Evolutionary conservation across 2,797 vertebrate genomes (phyloP).

Genomic region (Poecile montanus): DNA sequence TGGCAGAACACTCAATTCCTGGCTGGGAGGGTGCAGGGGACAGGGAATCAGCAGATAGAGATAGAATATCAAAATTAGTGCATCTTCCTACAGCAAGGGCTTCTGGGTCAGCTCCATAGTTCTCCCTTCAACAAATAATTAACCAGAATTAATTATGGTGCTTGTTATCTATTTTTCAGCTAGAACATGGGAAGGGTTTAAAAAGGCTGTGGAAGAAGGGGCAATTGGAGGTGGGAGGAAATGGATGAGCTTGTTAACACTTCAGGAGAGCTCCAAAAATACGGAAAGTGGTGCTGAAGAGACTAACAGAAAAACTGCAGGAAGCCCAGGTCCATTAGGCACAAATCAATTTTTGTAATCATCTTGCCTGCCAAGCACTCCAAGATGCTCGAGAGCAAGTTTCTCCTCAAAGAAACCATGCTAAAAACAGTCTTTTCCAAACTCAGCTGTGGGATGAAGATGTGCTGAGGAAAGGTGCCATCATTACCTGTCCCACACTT

Average conservation of each 20-base stretch:
- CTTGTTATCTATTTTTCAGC: neutral
- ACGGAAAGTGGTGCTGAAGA: neutral
- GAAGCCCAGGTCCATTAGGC: slow-evolving; percentile 40
- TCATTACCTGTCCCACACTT: neutral
- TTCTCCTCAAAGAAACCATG: slow-evolving; percentile 19
- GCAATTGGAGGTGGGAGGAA: neutral
- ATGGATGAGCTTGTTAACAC: neutral
- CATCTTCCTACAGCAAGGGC: neutral
- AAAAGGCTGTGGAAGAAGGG: neutral
- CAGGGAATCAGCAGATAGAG: neutral
- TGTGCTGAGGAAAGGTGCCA: neutral
- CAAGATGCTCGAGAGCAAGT: neutral
- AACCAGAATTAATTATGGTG: neutral
- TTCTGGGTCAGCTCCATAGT: neutral
- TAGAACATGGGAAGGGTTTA: neutral
- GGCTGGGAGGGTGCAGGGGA: neutral
- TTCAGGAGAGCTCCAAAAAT: slow-evolving; percentile 22
- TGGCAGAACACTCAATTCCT: neutral
- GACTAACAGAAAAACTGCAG: neutral
- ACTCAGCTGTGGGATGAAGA: slow-evolving; percentile 28
- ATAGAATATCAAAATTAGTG: neutral
- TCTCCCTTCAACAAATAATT: neutral
- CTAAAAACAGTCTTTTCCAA: slow-evolving; percentile 35
- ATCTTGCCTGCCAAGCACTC: neutral
- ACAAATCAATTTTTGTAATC: slow-evolving; percentile 56